These are phyloP conservation scores for Criorhina ranunculi DNA, from an alignment of 2,888 invertebrate species.

Conservation along the genomic window DNA sequence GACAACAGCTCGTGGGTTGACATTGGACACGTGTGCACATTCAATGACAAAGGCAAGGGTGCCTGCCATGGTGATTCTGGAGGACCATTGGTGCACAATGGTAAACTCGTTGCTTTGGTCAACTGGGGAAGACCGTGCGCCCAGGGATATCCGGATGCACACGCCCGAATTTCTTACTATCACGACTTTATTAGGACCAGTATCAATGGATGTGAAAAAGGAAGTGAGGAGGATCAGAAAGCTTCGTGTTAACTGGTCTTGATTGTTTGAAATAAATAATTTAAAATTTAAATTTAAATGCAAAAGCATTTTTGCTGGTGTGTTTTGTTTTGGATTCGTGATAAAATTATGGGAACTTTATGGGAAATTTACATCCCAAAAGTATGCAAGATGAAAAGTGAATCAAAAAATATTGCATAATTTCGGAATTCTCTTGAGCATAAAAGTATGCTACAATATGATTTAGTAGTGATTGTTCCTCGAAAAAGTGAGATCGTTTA, in stretches of 20 bases:
- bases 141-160: conserved; percentile 83
- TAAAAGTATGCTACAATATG: too few relatives aligned
- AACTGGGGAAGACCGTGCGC: conserved; percentile 84
- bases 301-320: neutral
- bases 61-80: conserved; percentile 84
- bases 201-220: conserved; percentile 76
- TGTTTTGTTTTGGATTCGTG: too few relatives aligned
- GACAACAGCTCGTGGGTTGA: conserved; percentile 85
- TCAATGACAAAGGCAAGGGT: conserved; percentile 86
- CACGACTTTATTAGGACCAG: conserved; percentile 83
- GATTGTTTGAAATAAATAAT: neutral
- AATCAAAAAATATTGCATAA: too few relatives aligned
- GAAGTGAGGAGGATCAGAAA: neutral
- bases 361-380: too few relatives aligned
- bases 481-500: too few relatives aligned
- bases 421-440: too few relatives aligned
- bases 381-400: too few relatives aligned
- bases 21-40: conserved; percentile 87
- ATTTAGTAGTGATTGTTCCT: too few relatives aligned
- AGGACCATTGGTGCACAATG: conserved; percentile 82
- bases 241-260: neutral
- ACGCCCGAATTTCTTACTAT: conserved; percentile 82
- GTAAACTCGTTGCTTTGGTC: conserved; percentile 82
- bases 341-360: too few relatives aligned
- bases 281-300: neutral